phyloP scores from a whole-genome alignment of 2,113 vertebrate species.

The Rhodinocichla rosea region DNA sequence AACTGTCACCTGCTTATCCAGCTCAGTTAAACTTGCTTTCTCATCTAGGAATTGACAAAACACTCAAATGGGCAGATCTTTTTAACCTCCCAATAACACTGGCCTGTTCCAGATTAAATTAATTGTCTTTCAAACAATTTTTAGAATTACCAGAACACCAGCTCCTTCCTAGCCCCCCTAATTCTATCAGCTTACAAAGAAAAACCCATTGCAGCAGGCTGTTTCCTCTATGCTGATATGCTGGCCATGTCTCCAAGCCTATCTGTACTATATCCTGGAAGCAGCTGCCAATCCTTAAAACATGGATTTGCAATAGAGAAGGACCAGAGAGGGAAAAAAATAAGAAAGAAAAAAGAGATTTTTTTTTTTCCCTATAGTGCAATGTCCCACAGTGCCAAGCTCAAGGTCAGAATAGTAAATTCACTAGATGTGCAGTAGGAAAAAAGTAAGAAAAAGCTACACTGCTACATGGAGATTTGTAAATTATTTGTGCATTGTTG shows the following conservation, averaged over 20 bases:
- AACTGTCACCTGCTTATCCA: background rate
- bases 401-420: background rate
- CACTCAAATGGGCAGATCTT: background rate
- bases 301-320: background rate
- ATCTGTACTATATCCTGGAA: background rate
- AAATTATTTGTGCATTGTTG: background rate
- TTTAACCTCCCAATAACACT: background rate
- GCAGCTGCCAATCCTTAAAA: background rate
- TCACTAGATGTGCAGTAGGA: background rate
- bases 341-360: background rate
- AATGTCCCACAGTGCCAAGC: background rate
- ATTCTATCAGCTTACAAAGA: background rate
- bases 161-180: background rate
- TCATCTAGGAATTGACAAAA: background rate
- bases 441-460: background rate
- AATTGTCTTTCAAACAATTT: background rate
- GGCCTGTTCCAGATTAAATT: background rate
- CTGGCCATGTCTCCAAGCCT: background rate
- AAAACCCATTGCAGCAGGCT: accelerated
- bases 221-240: background rate
- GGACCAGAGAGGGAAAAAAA: background rate
- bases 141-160: background rate
- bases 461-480: background rate
- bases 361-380: background rate
- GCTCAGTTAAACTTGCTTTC: background rate